These are phyloP conservation scores for Portunus trituberculatus DNA, from an alignment of 1,140 invertebrate species.

Conservation along the genomic window DNA sequence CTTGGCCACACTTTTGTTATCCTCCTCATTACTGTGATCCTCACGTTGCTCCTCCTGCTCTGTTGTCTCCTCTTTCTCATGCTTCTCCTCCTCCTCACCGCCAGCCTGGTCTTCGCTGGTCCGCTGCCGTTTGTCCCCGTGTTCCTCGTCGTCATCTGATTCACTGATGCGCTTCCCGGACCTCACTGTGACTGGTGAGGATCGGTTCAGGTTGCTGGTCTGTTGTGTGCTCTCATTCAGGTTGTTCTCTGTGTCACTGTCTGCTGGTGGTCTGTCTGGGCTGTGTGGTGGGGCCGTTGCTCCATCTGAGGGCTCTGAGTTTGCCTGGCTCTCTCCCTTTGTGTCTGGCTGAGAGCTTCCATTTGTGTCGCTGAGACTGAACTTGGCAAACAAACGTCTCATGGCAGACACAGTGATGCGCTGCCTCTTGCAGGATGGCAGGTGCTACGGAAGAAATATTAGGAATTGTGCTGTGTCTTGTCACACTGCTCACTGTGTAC, in stretches of 20 bases:
- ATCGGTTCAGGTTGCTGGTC: no score
- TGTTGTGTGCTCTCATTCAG: background rate
- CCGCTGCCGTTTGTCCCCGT: constrained; percentile 41
- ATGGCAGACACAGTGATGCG: constrained; percentile 73
- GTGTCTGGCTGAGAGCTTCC: background rate
- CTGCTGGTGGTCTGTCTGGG: background rate
- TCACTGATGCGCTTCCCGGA: background rate
- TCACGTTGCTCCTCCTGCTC: background rate
- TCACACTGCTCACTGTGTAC: background rate
- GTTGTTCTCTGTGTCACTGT: background rate
- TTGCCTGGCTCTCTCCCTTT: background rate
- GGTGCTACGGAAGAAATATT: constrained; percentile 53
- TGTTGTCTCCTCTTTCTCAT: background rate
- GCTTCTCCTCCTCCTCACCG: background rate
- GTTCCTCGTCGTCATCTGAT: background rate
- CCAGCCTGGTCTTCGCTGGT: background rate
- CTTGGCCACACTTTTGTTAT: background rate
- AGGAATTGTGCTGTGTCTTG: no score
- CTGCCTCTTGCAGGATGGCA: constrained; percentile 73
- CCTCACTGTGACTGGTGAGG: background rate
- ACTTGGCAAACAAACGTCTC: constrained; percentile 72
- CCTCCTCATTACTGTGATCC: background rate
- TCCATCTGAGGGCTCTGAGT: background rate
- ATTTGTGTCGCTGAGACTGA: constrained; percentile 69
- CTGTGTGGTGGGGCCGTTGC: background rate